Evolutionary conservation across 1,140 invertebrate genomes (phyloP), one percentile per base, ranked within the genome.

Genomic region (Platyura marginata): DNA sequence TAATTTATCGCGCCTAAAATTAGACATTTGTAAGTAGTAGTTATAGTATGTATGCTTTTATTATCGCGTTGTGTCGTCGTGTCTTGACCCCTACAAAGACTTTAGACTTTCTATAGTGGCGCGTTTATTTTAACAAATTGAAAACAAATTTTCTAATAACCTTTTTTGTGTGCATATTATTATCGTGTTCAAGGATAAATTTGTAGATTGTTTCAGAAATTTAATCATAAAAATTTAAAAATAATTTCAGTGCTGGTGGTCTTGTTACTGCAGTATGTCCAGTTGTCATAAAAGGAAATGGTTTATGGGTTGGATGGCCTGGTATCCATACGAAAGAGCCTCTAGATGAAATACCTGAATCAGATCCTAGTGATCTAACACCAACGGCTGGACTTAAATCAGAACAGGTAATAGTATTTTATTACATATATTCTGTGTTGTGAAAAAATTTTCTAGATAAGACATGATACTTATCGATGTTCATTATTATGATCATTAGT

Each of bases 241-340:
- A n/a, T 36, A 23, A 9, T 56, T 63, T 9, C 52, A 86, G 82
- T 59, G 86, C 85, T 52, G 86, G 86, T 43, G 86, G 86, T 45
- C 64, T 91, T 42, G 87, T 91, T 11, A 92, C 86, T 3, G 87
- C 87, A 3, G 84, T 92, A 13, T 86, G 84, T 33, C 85, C 87
- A 1, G 84, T 90, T 6, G 85, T 90, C 2, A 81, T 88, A 44
- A 75, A 77, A 49, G 76, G 81, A 44, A 75, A 74, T 51, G 86
- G 86, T 20, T 68, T 86, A 18, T 91, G 86, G 87, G 82, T 91
- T 39, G 87, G 86, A 46, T 90, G 86, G 86, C 79, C 86, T 0
- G 86, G 86, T 3, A 76, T 87, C 44, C 81, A 86, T 54, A 64
- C 57, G 25, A 72, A 80, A 37, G 72, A 86, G 53, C 70, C 70